Percentiles rank a stretch among this genome's conserved stretches.
phyloP scores from a whole-genome alignment of 2,888 invertebrate species.

The Cantharis rufa region DNA sequence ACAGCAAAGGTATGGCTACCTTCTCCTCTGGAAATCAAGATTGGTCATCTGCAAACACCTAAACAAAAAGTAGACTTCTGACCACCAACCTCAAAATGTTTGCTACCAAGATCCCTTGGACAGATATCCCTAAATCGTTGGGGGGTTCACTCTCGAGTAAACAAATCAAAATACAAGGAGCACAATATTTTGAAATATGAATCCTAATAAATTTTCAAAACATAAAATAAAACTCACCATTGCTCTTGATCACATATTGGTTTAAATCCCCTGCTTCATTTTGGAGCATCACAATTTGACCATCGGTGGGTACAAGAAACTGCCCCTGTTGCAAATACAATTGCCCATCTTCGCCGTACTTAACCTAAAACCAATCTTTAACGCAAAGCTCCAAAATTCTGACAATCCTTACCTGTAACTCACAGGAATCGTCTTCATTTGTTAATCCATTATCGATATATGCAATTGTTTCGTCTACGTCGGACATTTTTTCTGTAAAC shows the following conservation, averaged over 20 bases:
- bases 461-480: not conserved
- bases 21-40: too few species aligned
- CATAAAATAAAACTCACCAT: not conserved
- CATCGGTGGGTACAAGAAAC: slow-evolving; percentile 25
- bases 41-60: too few species aligned
- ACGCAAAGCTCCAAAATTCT: not conserved
- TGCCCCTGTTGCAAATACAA: slow-evolving; percentile 26
- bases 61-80: too few species aligned
- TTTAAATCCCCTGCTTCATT: slow-evolving; percentile 7
- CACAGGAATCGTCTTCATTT: not conserved
- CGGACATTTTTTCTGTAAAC: not conserved
- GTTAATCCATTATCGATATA: not conserved
- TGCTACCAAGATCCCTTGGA: too few species aligned
- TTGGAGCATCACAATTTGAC: slow-evolving; percentile 26
- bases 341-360: not conserved
- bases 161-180: too few species aligned
- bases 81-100: too few species aligned
- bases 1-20: too few species aligned
- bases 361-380: not conserved
- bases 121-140: too few species aligned
- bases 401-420: not conserved
- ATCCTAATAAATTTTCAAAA: not conserved
- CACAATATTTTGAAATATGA: too few species aligned
- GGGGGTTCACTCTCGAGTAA: too few species aligned
- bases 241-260: not conserved